Evolutionary conservation across 2,113 vertebrate species (phyloP), one percentile per base, ranked within the genome.

Genomic region (Petroica traversi): DNA sequence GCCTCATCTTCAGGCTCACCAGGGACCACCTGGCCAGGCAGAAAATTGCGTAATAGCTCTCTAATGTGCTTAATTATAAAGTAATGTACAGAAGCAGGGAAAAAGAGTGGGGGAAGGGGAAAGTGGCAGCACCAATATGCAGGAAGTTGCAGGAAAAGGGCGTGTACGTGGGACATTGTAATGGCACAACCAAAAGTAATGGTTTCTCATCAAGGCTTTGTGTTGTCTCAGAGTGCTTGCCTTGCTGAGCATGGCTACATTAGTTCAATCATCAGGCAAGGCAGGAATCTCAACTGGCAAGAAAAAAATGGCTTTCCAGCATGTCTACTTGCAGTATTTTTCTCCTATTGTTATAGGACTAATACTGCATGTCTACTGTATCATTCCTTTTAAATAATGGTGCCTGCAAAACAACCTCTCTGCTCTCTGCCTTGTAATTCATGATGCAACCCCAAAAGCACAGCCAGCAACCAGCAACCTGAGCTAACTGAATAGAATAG

Each of bases 131-230:
- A 85, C 16, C 28, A 28, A 51, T 19, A 79, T 82, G 54, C n/a
- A 73, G 36, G 19, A 90, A 49, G 55, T n/a, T 38, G 59, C 45
- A 89, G 38, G 19, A 85, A 31, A 77, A 81, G 14, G 19, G 23
- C 0, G 1, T 34, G 41, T 17, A 43, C 0, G 0, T 26, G 19
- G 24, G 14, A 52, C 41, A 40, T 5, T 19, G n/a, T n/a, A n/a
- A n/a, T n/a, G n/a, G n/a, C n/a, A 43, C n/a, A 83, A 62, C 19
- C 7, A 40, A 51, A 78, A 86, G 25, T 23, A 82, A 71, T 11
- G 2, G 61, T 29, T 58, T 64, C n/a, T 64, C n/a, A 45, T 23
- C 0, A 1, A 81, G 29, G 17, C 33, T 58, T 77, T 41, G 14
- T 69, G 29, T 31, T 74, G 11, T 20, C 61, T 74, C 36, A 24